Evolutionary conservation across 1,140 invertebrate genomes (phyloP).

Genomic region (Vanessa tameamea): DNA sequence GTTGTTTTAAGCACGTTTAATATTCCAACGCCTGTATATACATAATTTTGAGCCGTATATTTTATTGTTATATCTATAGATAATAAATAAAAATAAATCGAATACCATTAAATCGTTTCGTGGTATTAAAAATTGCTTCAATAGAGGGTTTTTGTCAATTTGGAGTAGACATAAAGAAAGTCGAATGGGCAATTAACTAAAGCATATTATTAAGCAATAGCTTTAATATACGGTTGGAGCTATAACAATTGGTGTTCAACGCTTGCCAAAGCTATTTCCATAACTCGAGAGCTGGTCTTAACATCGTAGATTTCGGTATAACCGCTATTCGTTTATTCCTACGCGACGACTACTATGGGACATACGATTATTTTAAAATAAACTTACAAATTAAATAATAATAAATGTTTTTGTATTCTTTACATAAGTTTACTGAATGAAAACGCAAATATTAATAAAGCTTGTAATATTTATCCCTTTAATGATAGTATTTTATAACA

Average conservation of each 20-base stretch:
- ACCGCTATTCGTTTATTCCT: slow-evolving; percentile 18
- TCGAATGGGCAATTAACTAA: slow-evolving; percentile 37
- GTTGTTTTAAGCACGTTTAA: slow-evolving; percentile 2
- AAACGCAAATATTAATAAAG: too few species aligned
- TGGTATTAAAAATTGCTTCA: background rate
- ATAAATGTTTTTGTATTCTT: too few species aligned
- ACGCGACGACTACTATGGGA: slow-evolving; percentile 30
- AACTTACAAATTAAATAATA: too few species aligned
- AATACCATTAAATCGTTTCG: background rate
- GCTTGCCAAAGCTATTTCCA: slow-evolving; percentile 59
- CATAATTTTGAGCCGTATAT: background rate
- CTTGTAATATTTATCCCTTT: too few species aligned
- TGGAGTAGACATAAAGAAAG: slow-evolving; percentile 17
- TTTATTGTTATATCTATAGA: too few species aligned
- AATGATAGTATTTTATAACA: too few species aligned
- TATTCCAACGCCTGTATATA: background rate
- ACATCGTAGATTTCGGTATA: slow-evolving; percentile 58
- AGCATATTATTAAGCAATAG: slow-evolving; percentile 44
- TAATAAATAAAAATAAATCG: background rate
- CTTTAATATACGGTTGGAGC: slow-evolving; percentile 44
- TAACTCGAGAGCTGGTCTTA: slow-evolving; percentile 58
- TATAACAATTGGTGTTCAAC: slow-evolving; percentile 51
- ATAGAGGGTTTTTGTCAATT: background rate
- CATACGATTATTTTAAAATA: slow-evolving; percentile 4
- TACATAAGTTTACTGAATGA: too few species aligned